Evolutionary conservation across 2,797 vertebrate species (phyloP).

Genomic region (Manis crassicaudata): DNA sequence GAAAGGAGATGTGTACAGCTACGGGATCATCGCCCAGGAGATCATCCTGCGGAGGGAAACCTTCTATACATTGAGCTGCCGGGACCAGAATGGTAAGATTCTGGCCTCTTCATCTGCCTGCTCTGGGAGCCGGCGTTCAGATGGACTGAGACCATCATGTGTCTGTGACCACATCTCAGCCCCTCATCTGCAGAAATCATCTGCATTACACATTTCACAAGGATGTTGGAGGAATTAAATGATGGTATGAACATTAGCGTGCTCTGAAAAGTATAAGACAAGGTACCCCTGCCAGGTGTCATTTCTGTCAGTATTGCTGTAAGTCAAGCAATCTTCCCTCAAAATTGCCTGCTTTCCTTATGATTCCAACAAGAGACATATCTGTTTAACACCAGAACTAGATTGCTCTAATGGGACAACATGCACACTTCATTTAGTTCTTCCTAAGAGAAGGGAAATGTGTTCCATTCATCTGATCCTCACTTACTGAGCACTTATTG

Average conservation of each 20-base stretch:
- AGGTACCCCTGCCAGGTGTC: accelerated
- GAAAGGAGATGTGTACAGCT: constrained; percentile 97
- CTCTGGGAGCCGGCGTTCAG: neutral
- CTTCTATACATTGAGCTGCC: constrained; percentile 89
- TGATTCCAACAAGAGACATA: neutral
- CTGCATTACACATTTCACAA: neutral
- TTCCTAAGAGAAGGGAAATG: neutral
- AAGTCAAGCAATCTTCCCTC: neutral
- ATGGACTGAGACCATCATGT: neutral
- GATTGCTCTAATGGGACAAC: neutral
- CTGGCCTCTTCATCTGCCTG: accelerated
- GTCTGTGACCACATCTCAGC: neutral
- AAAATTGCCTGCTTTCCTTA: neutral
- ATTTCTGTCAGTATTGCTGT: neutral
- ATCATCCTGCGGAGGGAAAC: constrained; percentile 91
- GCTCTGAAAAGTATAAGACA: neutral
- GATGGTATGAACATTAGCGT: neutral
- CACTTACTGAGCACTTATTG: neutral
- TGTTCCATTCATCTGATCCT: neutral
- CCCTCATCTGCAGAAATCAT: neutral
- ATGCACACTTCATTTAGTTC: neutral
- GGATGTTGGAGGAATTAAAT: neutral
- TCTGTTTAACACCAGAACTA: neutral
- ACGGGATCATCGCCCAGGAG: constrained; percentile 95
- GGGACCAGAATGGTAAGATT: constrained; percentile 87